Evolutionary conservation across 2,113 vertebrate genomes (phyloP), one percentile per base, ranked within the genome.

Genomic region (Tachysurus fulvidraco): DNA sequence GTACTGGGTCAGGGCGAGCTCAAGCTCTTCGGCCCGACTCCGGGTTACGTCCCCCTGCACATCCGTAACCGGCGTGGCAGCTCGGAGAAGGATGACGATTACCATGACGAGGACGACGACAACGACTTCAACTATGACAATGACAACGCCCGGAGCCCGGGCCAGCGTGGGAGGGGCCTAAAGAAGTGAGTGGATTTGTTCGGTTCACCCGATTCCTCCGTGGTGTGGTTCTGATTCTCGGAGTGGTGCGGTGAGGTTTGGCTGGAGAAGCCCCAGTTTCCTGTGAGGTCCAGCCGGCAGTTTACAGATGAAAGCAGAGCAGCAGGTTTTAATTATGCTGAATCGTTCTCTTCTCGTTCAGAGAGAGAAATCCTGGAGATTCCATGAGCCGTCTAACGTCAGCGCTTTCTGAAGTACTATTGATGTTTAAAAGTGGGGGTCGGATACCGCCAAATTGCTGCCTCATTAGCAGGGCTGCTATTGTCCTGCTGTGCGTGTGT

Each of bases 1-100:
- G 95, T 96, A 25, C 94, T 99, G 93, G 98, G 98, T 88, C 98
- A 99, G 95, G 98, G 98, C 67, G 97, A 96, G 86, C 94, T 99
- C 90, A 96, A 96, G 90, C 96, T 96, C 77, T 99, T 98, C 54
- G 93, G 96, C 89, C 96, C 97, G 8, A 97, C 98, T 0, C 97
- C 97, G 13, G 98, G 96, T 86, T 97, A 97, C 86, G 91, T 95
- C 89, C 95, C 93, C 62, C 96, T 93, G 78, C 96, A 96, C 91
- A 94, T 97, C 93, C 94, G 96, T 82, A 95, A 91, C 92, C 95
- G 95, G 88, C 96, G 93, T 59, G 94, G 96, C 88, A 89, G 91
- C 84, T 94, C 94, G 0, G 96, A 97, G 92, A 95, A 91, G 84
- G 94, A 95, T 89, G 94, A 90, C 64, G 96, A 95, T 90, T 94